These are phyloP conservation scores for Lasioglossum pauxillum DNA, from an alignment of 2,888 invertebrate genomes.

Conservation along the genomic window DNA sequence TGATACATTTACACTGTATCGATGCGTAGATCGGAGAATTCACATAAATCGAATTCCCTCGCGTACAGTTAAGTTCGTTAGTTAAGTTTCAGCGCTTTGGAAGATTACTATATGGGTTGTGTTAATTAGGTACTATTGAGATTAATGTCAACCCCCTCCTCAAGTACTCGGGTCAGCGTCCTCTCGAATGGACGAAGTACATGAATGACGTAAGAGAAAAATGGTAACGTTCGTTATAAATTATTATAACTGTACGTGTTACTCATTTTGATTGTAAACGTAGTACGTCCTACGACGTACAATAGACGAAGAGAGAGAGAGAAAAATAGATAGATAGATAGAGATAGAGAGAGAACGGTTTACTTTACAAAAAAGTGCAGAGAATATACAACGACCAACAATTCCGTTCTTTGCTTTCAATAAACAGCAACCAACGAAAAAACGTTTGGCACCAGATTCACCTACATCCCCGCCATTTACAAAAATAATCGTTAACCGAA, in stretches of 20 bases:
- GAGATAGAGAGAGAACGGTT: not conserved
- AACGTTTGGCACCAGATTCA: conserved; percentile 58
- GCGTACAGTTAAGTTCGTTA: conserved; percentile 31
- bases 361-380: conserved; percentile 21
- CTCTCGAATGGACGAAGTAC: conserved; percentile 38
- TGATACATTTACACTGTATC: conserved; percentile 37
- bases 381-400: conserved; percentile 29
- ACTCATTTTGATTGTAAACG: conserved; percentile 23
- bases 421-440: conserved; percentile 15
- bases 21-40: conserved; percentile 33
- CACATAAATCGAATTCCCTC: conserved; percentile 33
- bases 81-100: conserved; percentile 31
- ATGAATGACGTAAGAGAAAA: conserved; percentile 30
- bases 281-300: conserved; percentile 39
- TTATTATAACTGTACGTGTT: conserved; percentile 36
- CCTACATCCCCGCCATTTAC: conserved; percentile 9
- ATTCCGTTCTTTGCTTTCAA: conserved; percentile 9
- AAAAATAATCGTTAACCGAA: conserved; percentile 26
- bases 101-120: conserved; percentile 25
- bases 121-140: conserved; percentile 33
- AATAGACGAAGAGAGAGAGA: conserved; percentile 1
- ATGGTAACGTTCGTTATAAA: conserved; percentile 49
- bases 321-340: not conserved
- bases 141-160: conserved; percentile 22
- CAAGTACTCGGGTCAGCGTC: conserved; percentile 29